phyloP scores from a whole-genome alignment of 1,140 invertebrate genomes.

The Agraylea sexmaculata region DNA sequence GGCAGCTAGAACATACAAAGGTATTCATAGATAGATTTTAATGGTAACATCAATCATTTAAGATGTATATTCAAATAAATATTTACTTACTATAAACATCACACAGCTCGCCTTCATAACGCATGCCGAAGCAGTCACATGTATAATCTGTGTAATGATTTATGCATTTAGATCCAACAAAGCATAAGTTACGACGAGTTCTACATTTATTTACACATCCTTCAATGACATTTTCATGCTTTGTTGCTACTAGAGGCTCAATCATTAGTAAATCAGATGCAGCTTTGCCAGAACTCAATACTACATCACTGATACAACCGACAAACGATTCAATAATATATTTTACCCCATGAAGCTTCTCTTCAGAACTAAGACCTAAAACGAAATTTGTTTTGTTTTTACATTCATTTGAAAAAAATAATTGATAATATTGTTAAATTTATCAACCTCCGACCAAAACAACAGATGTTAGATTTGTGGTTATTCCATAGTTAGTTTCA shows the following conservation, averaged over 20 bases:
- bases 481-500: constrained; percentile 71
- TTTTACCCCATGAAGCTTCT: constrained; percentile 74
- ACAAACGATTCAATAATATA: constrained; percentile 88
- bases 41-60: no score
- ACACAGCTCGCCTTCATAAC: constrained; percentile 81
- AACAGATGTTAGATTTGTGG: constrained; percentile 70
- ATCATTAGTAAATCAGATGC: constrained; percentile 68
- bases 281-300: constrained; percentile 69
- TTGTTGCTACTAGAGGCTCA: constrained; percentile 66
- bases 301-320: constrained; percentile 78
- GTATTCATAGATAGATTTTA: no score
- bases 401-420: no score
- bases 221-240: constrained; percentile 77
- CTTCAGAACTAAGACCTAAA: constrained; percentile 74
- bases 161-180: constrained; percentile 70
- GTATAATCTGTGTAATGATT: constrained; percentile 79
- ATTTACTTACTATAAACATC: constrained; percentile 73
- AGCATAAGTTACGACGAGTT: constrained; percentile 69
- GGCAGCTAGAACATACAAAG: no score
- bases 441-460: constrained; percentile 86
- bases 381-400: no score
- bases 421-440: no score
- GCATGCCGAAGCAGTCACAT: constrained; percentile 84
- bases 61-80: no score
- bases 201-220: constrained; percentile 72